phyloP scores from a whole-genome alignment of 2,113 vertebrate genomes.

The Microtus richardsoni region DNA sequence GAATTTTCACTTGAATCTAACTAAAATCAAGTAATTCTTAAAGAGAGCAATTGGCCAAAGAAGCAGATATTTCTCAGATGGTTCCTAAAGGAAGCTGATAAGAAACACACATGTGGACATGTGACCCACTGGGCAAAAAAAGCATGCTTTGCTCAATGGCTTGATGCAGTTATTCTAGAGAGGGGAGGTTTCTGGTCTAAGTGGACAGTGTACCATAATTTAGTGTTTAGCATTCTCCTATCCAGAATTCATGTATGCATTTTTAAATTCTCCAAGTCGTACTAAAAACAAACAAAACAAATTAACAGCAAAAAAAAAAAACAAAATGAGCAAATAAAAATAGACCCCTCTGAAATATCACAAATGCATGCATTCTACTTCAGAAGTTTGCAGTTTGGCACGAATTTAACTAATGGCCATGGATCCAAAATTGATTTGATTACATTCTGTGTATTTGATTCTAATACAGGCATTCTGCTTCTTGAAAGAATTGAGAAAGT shows the following conservation, averaged over 20 bases:
- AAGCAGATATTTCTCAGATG: not conserved
- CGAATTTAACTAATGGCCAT: not conserved
- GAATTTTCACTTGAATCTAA: conserved; percentile 15
- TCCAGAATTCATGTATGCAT: not conserved
- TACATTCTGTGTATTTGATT: not conserved
- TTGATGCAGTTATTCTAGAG: not conserved
- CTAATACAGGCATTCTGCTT: not conserved
- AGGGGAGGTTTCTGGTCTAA: not conserved
- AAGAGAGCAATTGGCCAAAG: conserved; percentile 5
- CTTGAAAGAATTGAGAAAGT: not conserved
- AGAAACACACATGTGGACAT: not conserved
- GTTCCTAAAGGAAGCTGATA: not conserved
- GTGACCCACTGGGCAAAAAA: not conserved
- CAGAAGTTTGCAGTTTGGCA: not conserved
- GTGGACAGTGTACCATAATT: not conserved
- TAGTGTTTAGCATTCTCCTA: not conserved
- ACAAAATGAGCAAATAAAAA: not conserved
- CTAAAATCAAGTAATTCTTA: not conserved
- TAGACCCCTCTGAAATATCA: not conserved
- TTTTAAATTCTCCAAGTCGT: not conserved
- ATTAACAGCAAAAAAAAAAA: not conserved
- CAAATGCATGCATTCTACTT: not conserved
- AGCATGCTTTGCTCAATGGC: not conserved
- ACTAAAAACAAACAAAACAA: not conserved
- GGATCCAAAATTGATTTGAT: not conserved